These are phyloP conservation scores for Lasioglossum pauxillum DNA, from an alignment of 2,888 invertebrate genomes.

Conservation along the genomic window DNA sequence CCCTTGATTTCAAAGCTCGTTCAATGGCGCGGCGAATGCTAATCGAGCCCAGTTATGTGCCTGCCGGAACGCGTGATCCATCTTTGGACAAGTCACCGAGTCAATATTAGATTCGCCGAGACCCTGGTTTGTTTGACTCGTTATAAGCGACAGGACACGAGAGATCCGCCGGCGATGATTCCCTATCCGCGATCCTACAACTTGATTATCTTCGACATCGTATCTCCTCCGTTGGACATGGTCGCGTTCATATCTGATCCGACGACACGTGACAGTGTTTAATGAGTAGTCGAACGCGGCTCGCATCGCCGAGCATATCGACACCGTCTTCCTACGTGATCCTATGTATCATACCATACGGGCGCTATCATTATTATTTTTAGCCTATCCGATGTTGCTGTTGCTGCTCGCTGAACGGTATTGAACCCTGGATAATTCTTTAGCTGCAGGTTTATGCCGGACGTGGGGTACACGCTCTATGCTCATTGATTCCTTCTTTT, in stretches of 20 bases:
- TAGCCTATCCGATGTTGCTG: neutral
- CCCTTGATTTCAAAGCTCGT: neutral
- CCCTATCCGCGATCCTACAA: neutral
- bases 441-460: neutral
- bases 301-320: conserved; percentile 5
- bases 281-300: conserved; percentile 40
- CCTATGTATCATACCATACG: conserved; percentile 13
- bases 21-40: neutral
- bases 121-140: neutral
- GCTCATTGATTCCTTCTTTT: neutral
- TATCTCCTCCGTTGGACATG: neutral
- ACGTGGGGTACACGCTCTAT: neutral
- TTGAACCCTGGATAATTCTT: neutral
- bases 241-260: conserved; percentile 27
- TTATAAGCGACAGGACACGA: conserved; percentile 9
- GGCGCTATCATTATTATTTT: conserved; percentile 47
- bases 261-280: conserved; percentile 47
- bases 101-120: neutral
- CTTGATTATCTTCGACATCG: conserved; percentile 22
- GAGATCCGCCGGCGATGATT: neutral
- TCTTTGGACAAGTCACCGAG: neutral
- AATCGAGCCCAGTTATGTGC: neutral
- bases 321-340: conserved; percentile 11
- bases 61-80: neutral
- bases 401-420: conserved; percentile 11